Conservation (phyloP, 2,797 vertebrate species). For the Hirundo rustica region DNA sequence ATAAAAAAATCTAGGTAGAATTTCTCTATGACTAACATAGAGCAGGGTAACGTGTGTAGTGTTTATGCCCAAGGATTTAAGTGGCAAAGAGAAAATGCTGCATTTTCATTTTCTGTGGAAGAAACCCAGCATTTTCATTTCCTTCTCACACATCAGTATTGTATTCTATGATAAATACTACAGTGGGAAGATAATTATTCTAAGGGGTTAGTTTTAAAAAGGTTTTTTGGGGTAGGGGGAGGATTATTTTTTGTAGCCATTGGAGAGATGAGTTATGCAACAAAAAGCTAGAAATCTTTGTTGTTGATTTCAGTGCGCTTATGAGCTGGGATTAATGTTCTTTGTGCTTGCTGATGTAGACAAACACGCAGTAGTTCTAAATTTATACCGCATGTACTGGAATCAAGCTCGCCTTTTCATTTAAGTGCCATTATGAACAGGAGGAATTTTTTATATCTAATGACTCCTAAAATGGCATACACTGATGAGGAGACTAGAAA, state of each 20-base stretch:
- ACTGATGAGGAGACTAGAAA: not conserved
- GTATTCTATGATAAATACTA: not conserved
- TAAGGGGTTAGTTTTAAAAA: not conserved
- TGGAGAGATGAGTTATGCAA: not conserved
- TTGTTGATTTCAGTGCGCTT: slow-evolving; percentile 8
- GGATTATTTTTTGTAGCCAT: not conserved
- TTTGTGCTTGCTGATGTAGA: slow-evolving; percentile 35
- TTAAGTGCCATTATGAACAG: not conserved
- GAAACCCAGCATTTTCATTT: not conserved
- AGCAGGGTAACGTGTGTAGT: not conserved
- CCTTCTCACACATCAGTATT: not conserved
- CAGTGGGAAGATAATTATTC: slow-evolving; percentile 15
- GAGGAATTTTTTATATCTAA: slow-evolving; percentile 10
- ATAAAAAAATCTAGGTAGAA: not conserved
- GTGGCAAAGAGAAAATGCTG: not conserved
- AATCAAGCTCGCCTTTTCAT: not conserved
- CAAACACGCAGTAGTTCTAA: slow-evolving; percentile 30
- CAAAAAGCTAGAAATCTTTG: slow-evolving; percentile 2
- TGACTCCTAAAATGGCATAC: slow-evolving; percentile 12
- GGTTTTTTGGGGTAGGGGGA: not conserved
- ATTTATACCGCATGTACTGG: not conserved
- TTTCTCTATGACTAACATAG: not conserved
- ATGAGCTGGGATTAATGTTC: slow-evolving; percentile 26
- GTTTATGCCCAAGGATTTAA: not conserved
- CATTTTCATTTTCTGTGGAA: not conserved